Base-by-base conservation (phyloP, 2,888 invertebrate genomes). In the Erebia ligea region DNA sequence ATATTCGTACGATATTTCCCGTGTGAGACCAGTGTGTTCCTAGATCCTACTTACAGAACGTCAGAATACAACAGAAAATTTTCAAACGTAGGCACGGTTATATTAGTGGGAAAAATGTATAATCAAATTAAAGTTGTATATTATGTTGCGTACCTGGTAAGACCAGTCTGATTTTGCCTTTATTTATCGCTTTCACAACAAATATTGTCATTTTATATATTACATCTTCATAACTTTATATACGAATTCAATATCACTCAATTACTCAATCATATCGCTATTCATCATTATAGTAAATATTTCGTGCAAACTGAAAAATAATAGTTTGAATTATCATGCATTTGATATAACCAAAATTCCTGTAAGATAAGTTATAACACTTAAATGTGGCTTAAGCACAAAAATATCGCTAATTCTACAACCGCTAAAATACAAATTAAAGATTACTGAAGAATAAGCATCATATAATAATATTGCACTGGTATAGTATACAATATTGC, bases 261-360 rank as follows among this genome's bases (percentile, higher is more conserved):
- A 21, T 48, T 6, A 48, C 21, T 19, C 21, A 21, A 13, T 62
- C 17, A 62, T 57, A 57, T 50, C n/a, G 1, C 1, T 34, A 34
- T 25, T 13, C 15, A 15, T 25, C 15, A 34, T 40, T 17, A 42
- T 21, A 40, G 59, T 45, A 45, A 45, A 52, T 54, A 59, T 64
- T 45, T 73, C 75, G 68, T 75, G 75, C 75, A 72, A 72, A 77
- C 73, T 76, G 72, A 75, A 75, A 73, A 45, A 73, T 64, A 76
- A 69, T 68, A 56, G 13, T 34, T 58, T 63, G 42, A 68, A 71
- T 73, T 50, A 68, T 62, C 76, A 75, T 76, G 76, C 77, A 76
- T 68, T 65, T 62, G 17, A 63, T 67, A 65, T 59, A 74, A 71
- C 68, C 63, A 56, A 73, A 63, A 71, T 71, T 71, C 77, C 75